Conservation (phyloP, 2,113 vertebrate species). For the Podocnemis expansa region DNA sequence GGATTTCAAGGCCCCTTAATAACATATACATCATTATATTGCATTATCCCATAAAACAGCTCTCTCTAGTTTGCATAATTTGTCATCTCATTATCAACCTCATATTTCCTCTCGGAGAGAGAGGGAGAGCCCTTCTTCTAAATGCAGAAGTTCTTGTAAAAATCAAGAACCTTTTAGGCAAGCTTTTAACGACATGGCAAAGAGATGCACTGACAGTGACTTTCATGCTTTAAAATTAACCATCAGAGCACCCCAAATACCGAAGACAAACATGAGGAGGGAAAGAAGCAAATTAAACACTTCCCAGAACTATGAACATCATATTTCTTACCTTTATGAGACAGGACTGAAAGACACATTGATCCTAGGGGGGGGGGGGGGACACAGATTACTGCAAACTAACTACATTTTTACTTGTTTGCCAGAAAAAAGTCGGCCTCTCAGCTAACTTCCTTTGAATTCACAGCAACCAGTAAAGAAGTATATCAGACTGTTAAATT, state of each 20-base stretch:
- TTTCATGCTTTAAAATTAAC: not conserved
- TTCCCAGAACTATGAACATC: not conserved
- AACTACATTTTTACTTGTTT: slow-evolving; percentile 25
- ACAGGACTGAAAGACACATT: not conserved
- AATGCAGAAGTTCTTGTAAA: not conserved
- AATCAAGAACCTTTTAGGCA: not conserved
- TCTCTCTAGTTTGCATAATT: not conserved
- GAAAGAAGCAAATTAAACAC: not conserved
- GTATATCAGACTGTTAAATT: not conserved
- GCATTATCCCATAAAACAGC: not conserved
- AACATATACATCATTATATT: not conserved
- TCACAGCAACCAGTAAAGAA: not conserved
- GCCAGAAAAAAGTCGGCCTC: not conserved
- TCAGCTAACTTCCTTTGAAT: not conserved
- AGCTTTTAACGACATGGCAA: not conserved
- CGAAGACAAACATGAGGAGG: not conserved
- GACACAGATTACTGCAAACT: not conserved
- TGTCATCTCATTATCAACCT: not conserved
- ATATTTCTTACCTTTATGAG: not conserved
- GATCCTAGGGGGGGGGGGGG: not conserved
- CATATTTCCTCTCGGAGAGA: not conserved
- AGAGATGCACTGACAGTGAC: not conserved
- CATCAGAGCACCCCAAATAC: not conserved
- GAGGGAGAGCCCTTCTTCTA: not conserved
- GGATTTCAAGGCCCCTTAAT: not conserved